Base-by-base conservation (phyloP, 2,797 vertebrate genomes). In the Tarsius wallacei region DNA sequence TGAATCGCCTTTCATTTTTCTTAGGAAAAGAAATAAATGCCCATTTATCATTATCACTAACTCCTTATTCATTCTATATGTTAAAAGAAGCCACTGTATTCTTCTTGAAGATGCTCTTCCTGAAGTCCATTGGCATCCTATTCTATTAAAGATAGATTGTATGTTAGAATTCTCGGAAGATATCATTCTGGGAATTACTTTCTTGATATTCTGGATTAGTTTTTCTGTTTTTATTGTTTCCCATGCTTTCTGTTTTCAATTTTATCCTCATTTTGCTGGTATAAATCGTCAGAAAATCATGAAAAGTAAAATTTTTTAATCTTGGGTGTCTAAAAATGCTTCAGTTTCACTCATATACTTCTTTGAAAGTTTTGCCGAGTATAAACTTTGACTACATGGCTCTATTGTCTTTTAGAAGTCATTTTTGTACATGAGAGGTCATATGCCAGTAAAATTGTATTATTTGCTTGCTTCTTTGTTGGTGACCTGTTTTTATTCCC, bases 1-100 rank as follows among this genome's bases (percentile, higher is more conserved):
- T 53, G 57, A 85, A 86, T 82, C 90, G 21, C 63, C 47, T 92
- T 89, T 93, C 71, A 51, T 87, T 93, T 84, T 86, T 80, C 73
- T 66, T 42, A 31, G 10, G 33, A 80, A 16, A 61, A 91, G 13
- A 86, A 94, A 42, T 63, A 64, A 87, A 71, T 55, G 61, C 33
- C 17, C 66, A 78, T 81, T 80, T 81, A 51, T 33, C 64, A 42
- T 92, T 86, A 64, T 89, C 59, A 49, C n/a, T 84, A 66, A 49
- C 36, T 81, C 85, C 28, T 88, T 82, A 63, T 53, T 91, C 61
- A 16, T 76, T 64, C 3, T 86, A 0, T 70, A 3, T 63, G 16
- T 63, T 76, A 53, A 76, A 91, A 89, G 22, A 61, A 74, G 70
- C 21, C 24, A 70, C 9, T 36, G 64, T 61, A 59, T 70, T 49